These are phyloP conservation scores for Cryptocephalus primarius DNA, from an alignment of 2,888 invertebrate genomes.

Conservation along the genomic window DNA sequence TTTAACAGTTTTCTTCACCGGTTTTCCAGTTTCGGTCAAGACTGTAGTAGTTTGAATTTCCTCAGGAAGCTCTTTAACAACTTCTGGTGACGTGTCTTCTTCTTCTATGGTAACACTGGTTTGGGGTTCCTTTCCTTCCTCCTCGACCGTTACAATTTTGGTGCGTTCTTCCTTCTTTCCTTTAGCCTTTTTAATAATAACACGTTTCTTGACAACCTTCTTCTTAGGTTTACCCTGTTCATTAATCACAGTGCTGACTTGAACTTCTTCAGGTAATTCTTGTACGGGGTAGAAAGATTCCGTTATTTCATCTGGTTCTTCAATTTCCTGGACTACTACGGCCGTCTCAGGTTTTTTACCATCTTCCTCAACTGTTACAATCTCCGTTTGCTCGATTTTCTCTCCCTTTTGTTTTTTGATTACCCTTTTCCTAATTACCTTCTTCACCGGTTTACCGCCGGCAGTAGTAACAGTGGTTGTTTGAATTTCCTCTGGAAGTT, in stretches of 20 bases:
- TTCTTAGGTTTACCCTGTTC: constrained; percentile 18
- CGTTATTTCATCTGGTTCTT: constrained; percentile 18
- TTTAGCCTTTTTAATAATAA: constrained; percentile 14
- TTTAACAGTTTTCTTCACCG: constrained; percentile 23
- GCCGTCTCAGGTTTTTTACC: constrained; percentile 24
- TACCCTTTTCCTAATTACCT: constrained; percentile 30
- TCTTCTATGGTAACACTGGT: constrained; percentile 21
- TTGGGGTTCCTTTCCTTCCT: constrained; percentile 21
- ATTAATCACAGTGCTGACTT: constrained; percentile 9
- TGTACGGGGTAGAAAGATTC: constrained; percentile 10
- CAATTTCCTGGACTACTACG: constrained; percentile 20
- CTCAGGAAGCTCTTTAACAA: constrained; percentile 23
- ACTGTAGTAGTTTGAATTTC: constrained; percentile 30
- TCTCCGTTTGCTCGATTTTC: constrained; percentile 28
- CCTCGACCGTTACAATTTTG: constrained; percentile 6
- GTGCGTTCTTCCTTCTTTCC: constrained; percentile 15
- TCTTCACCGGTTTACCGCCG: constrained; percentile 25
- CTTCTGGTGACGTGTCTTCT: constrained; percentile 12
- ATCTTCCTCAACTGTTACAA: constrained; percentile 29
- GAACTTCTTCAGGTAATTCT: constrained; percentile 22
- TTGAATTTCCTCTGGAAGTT: constrained; percentile 17
- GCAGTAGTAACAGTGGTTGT: constrained; percentile 29
- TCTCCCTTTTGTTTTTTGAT: constrained; percentile 33
- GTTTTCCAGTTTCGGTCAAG: constrained; percentile 27
- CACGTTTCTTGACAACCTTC: constrained; percentile 24